phyloP scores from a whole-genome alignment of 2,888 invertebrate species.

The Hirtodrosophila histrioides region DNA sequence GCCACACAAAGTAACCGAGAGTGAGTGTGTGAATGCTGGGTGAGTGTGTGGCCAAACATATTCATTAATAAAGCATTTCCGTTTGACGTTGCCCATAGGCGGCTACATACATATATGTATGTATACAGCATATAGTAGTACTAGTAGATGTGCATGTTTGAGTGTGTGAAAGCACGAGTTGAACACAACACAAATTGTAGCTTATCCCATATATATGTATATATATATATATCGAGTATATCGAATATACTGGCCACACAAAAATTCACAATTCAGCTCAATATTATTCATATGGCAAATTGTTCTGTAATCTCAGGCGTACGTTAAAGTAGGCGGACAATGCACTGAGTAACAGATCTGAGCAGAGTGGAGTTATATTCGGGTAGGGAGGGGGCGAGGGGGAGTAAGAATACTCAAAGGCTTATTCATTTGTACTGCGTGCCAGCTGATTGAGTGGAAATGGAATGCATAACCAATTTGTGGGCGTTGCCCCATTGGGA shows the following conservation, averaged over 20 bases:
- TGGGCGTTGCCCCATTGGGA: conserved; percentile 11
- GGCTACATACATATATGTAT: not conserved
- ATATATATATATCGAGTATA: conserved; percentile 1
- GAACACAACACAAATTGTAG: not conserved
- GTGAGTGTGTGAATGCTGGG: conserved; percentile 5
- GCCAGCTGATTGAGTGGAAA: conserved; percentile 22
- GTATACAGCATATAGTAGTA: too few species aligned
- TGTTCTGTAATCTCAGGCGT: conserved; percentile 36
- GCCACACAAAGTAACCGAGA: not conserved
- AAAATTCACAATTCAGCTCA: conserved; percentile 14
- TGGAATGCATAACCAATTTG: conserved; percentile 15
- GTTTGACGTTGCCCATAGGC: conserved; percentile 20
- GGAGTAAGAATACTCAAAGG: conserved; percentile 10
- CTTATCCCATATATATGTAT: not conserved
- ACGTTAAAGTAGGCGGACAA: conserved; percentile 12
- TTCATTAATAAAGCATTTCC: conserved; percentile 60
- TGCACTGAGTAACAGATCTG: not conserved
- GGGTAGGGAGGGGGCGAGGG: not conserved
- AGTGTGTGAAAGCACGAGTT: not conserved
- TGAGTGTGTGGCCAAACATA: conserved; percentile 28
- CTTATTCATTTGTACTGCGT: conserved; percentile 16
- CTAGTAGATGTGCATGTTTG: not conserved
- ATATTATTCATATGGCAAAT: conserved; percentile 47
- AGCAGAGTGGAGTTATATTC: too few species aligned
- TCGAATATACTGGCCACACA: not conserved